A percentile compares a stretch with the other conserved stretches of the same genome.
phyloP scores from a whole-genome alignment of 1,140 invertebrate genomes.

The Drosophila miranda region DNA sequence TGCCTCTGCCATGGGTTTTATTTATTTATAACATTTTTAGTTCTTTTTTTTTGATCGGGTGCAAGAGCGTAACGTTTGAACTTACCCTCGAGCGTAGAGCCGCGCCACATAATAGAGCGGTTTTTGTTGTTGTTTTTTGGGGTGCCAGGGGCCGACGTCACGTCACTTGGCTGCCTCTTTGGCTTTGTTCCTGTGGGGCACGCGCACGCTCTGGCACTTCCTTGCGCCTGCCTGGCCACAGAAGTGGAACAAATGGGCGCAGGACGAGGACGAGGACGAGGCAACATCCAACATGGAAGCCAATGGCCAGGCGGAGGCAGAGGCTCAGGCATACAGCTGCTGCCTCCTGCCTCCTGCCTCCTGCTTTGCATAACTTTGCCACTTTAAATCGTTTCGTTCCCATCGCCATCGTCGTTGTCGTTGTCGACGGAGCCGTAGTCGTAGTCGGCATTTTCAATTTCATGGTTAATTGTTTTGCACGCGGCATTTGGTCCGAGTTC shows the following conservation, averaged over 20 bases:
- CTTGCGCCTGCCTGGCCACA: slow-evolving; percentile 77
- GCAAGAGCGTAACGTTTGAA: slow-evolving; percentile 70
- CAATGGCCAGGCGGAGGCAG: too few species aligned
- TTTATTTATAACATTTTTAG: slow-evolving; percentile 39
- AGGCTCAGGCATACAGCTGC: slow-evolving; percentile 47
- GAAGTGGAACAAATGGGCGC: slow-evolving; percentile 79
- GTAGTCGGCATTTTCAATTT: slow-evolving; percentile 75
- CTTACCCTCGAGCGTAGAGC: slow-evolving; percentile 19
- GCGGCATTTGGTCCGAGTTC: slow-evolving; percentile 70
- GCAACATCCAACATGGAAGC: slow-evolving; percentile 16
- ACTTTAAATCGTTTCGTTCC: slow-evolving; percentile 60
- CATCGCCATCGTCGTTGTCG: slow-evolving; percentile 21
- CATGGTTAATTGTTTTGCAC: slow-evolving; percentile 81
- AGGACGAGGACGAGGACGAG: slow-evolving; percentile 45
- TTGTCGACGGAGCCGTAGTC: slow-evolving; percentile 43
- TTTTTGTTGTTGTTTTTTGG: slow-evolving; percentile 32
- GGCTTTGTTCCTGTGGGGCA: slow-evolving; percentile 57
- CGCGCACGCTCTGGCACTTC: slow-evolving; percentile 78
- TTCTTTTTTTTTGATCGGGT: slow-evolving; percentile 50
- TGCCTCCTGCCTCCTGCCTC: neutral
- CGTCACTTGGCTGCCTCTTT: slow-evolving; percentile 46
- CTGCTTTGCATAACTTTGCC: slow-evolving; percentile 66
- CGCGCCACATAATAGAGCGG: slow-evolving; percentile 47
- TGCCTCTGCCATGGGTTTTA: slow-evolving; percentile 39
- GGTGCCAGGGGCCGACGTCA: slow-evolving; percentile 27